A percentile compares a stretch with the other conserved stretches of the same genome.
phyloP scores from a whole-genome alignment of 2,888 invertebrate species.

The Dendrolimus houi region DNA sequence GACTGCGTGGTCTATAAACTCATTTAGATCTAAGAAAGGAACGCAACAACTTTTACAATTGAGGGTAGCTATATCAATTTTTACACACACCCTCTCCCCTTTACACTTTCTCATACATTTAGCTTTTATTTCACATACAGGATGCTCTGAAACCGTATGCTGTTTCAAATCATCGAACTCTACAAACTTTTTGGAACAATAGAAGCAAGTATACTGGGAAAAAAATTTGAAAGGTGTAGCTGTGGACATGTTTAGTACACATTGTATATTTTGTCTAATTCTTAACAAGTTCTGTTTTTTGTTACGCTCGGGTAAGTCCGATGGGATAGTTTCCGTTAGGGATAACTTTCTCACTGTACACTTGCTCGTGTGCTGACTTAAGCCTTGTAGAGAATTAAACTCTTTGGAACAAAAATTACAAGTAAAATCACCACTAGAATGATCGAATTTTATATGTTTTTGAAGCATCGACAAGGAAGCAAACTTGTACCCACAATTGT shows the following conservation, averaged over 20 bases:
- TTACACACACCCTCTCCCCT: slow-evolving; percentile 52
- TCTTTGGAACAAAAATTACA: slow-evolving; percentile 50
- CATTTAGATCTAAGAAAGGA: slow-evolving; percentile 34
- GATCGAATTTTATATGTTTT: slow-evolving; percentile 42
- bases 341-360: slow-evolving; percentile 39
- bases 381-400: slow-evolving; percentile 40
- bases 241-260: slow-evolving; percentile 59
- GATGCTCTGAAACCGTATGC: slow-evolving; percentile 47
- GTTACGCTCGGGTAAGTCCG: slow-evolving; percentile 24
- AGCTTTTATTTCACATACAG: slow-evolving; percentile 49
- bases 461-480: slow-evolving; percentile 33
- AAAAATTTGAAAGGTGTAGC: slow-evolving; percentile 61
- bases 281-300: slow-evolving; percentile 43
- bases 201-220: slow-evolving; percentile 54
- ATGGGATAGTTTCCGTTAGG: slow-evolving; percentile 12
- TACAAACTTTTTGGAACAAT: slow-evolving; percentile 49
- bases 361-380: slow-evolving; percentile 43
- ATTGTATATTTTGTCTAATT: slow-evolving; percentile 54
- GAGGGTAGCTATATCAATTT: slow-evolving; percentile 47
- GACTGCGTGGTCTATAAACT: slow-evolving; percentile 52
- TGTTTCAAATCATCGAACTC: slow-evolving; percentile 53
- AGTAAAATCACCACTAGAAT: slow-evolving; percentile 38
- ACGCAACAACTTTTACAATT: slow-evolving; percentile 46
- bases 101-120: slow-evolving; percentile 55
- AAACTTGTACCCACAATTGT: slow-evolving; percentile 38